Evolutionary conservation across 2,113 vertebrate genomes (phyloP).

Genomic region (Crotalus tigris): DNA sequence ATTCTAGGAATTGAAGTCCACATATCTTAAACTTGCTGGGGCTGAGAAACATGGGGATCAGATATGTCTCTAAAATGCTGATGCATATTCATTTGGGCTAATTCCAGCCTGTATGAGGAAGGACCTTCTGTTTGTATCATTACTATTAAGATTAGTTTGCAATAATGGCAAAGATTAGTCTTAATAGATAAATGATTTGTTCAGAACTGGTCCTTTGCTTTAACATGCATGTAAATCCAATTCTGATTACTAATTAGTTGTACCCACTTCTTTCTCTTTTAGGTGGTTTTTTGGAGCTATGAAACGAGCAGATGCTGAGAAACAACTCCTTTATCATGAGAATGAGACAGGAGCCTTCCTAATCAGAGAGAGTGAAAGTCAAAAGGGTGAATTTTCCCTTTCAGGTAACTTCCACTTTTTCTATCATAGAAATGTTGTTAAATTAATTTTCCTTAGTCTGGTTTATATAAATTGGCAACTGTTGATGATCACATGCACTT

Average conservation of each 20-base stretch:
- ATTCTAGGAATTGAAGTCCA: neutral
- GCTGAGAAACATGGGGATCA: neutral
- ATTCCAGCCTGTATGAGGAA: neutral
- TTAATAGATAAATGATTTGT: neutral
- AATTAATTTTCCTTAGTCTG: neutral
- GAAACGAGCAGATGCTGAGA: conserved; percentile 88
- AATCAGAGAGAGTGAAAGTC: conserved; percentile 87
- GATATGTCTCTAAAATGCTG: neutral
- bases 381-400: conserved; percentile 81
- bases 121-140: neutral
- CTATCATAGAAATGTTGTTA: neutral
- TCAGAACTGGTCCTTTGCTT: neutral
- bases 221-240: conserved; percentile 10
- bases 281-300: conserved; percentile 92
- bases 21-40: neutral
- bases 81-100: neutral
- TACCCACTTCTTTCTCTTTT: conserved; percentile 37
- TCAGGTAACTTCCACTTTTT: conserved; percentile 77
- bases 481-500: neutral
- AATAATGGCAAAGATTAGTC: neutral
- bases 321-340: conserved; percentile 71
- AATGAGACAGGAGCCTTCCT: conserved; percentile 84
- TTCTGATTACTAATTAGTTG: conserved; percentile 28
- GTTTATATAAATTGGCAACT: conserved; percentile 10
- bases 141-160: neutral